Evolutionary conservation across 2,797 vertebrate genomes (phyloP), one percentile per base, ranked within the genome.

Genomic region (Pseudomugil tenellus): DNA sequence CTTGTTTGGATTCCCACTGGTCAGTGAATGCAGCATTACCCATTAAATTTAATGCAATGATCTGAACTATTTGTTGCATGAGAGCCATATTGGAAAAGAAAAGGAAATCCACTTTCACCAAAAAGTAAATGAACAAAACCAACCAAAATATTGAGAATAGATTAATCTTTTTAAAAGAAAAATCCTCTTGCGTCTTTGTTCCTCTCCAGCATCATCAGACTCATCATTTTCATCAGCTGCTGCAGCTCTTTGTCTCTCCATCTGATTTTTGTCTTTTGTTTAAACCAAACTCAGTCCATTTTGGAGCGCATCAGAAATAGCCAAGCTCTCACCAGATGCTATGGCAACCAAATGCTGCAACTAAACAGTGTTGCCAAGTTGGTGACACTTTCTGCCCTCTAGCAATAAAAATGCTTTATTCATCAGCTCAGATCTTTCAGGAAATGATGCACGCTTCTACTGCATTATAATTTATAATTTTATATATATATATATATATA

Each of bases 271-370:
- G 2, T 37, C 19, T 21, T 46, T 46, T 11, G 9, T 21, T 46
- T 21, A 46, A 46, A 46, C 21, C 10, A n/a, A 21, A 43, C n/a
- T 43, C n/a, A 21, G n/a, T 46, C n/a, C n/a, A 46, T 21, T 43
- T 46, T 46, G 8, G 43, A 46, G n/a, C 43, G 21, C 21, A 21
- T 46, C 10, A 46, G n/a, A 21, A 46, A 21, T 21, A 46, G n/a
- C 43, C 9, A 21, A 21, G 43, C n/a, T 21, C 1, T 19, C n/a
- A 46, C 19, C 43, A 46, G 43, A 21, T 46, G 43, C 43, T 21
- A 46, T 46, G 43, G 43, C 43, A 46, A 46, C 43, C 43, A 46
- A 46, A 46, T 46, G 43, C 43, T 46, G 19, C 19, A 46, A 46
- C 19, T 46, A 21, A 46, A 46, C 43, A 10, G 2, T 21, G n/a